These are phyloP conservation scores for Oxyruncus cristatus DNA, from an alignment of 2,113 vertebrate species.

Conservation along the genomic window DNA sequence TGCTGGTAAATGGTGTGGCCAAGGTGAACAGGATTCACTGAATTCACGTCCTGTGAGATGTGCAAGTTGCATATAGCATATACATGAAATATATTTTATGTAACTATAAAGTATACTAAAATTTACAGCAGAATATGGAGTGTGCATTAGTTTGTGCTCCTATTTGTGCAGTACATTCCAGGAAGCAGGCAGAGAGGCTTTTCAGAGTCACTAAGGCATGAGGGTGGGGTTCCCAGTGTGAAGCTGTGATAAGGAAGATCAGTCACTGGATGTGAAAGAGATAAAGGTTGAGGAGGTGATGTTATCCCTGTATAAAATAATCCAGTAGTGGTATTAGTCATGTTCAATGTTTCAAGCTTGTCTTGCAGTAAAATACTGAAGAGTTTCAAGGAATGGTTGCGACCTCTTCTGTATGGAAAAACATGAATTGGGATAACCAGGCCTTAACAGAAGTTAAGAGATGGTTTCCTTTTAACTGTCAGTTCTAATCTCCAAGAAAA, in stretches of 20 bases:
- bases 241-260: conserved; percentile 41
- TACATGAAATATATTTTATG: neutral
- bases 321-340: neutral
- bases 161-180: neutral
- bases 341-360: neutral
- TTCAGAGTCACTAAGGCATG: neutral
- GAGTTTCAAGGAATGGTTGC: neutral
- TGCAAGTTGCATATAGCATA: neutral
- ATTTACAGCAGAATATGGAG: neutral
- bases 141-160: neutral
- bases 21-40: neutral
- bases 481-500: neutral
- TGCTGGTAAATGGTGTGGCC: neutral
- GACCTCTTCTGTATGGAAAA: neutral
- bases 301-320: conserved; percentile 33
- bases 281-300: conserved; percentile 34
- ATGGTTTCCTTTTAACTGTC: neutral
- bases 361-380: neutral
- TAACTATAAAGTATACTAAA: neutral
- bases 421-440: neutral
- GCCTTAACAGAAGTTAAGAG: neutral
- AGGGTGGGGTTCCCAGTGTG: conserved; percentile 44
- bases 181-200: neutral
- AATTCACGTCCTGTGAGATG: neutral
- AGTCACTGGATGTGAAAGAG: conserved; percentile 41